Percentiles rank a stretch among this genome's conserved stretches.
phyloP scores from a whole-genome alignment of 2,797 vertebrate genomes.

The Amblyraja radiata region DNA sequence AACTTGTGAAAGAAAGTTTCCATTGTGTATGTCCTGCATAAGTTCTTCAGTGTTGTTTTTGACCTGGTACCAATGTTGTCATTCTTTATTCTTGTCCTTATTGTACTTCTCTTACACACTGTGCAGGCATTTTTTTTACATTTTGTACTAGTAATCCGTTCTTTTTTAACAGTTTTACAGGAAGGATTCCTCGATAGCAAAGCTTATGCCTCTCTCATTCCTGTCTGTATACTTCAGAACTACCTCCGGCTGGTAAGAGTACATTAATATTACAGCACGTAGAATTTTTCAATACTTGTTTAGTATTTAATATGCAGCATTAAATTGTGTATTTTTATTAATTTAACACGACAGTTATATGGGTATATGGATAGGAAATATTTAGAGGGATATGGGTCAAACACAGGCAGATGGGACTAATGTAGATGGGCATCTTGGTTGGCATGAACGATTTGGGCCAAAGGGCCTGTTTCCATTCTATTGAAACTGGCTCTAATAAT shows the following conservation, averaged over 20 bases:
- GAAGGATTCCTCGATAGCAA: constrained; percentile 79
- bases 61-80: not conserved
- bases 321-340: not conserved
- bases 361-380: no score
- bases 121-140: no score
- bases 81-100: not conserved
- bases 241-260: constrained; percentile 78
- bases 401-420: no score
- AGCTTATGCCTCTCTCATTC: constrained; percentile 78
- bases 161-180: constrained; percentile 64
- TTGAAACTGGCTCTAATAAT: not conserved
- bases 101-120: not conserved
- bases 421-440: no score
- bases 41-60: not conserved
- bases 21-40: not conserved
- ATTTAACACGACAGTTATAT: not conserved
- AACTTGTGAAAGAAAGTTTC: not conserved
- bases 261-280: not conserved
- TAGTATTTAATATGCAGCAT: not conserved
- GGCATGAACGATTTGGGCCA: no score
- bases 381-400: no score
- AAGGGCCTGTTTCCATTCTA: no score
- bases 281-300: not conserved
- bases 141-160: not conserved
- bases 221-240: constrained; percentile 82